A percentile compares a stretch with the other conserved stretches of the same genome.
Evolutionary conservation across 2,888 invertebrate genomes (phyloP).

Genomic region (Lottia gigantea): DNA sequence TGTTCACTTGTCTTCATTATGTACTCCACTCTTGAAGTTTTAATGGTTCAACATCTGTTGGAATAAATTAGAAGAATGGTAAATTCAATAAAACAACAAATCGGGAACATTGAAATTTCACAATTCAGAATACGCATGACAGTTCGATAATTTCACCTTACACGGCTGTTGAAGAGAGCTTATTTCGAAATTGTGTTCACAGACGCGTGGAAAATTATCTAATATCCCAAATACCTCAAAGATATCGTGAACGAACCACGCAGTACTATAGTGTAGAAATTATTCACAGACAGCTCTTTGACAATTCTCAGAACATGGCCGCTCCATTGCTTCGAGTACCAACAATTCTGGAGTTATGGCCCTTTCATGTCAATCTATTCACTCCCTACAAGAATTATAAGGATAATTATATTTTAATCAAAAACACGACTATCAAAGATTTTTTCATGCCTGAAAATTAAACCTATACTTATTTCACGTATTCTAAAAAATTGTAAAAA

Average conservation of each 20-base stretch:
- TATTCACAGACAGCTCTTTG: background rate
- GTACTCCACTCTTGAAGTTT: background rate
- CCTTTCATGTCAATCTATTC: background rate
- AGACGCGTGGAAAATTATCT: too few relatives aligned
- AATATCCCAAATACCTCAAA: too few relatives aligned
- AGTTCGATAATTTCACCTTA: slow-evolving; percentile 7
- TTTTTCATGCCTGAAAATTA: too few relatives aligned
- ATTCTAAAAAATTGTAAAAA: too few relatives aligned
- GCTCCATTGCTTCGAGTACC: background rate
- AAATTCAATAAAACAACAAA: background rate
- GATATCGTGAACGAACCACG: background rate
- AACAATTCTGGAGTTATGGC: background rate
- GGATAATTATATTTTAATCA: too few relatives aligned
- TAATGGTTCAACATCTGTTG: slow-evolving; percentile 7
- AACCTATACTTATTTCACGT: too few relatives aligned
- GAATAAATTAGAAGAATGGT: slow-evolving; percentile 3
- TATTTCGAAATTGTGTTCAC: too few relatives aligned
- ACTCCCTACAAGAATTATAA: slow-evolving; percentile 5
- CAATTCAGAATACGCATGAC: slow-evolving; percentile 12
- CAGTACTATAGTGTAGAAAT: background rate
- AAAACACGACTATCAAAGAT: too few relatives aligned
- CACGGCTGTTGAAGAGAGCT: too few relatives aligned
- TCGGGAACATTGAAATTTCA: too few relatives aligned
- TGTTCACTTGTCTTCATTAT: slow-evolving; percentile 1
- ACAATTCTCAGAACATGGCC: slow-evolving; percentile 16